These are phyloP conservation scores for Antheraea assamensis DNA, from an alignment of 2,888 invertebrate genomes.

Conservation along the genomic window DNA sequence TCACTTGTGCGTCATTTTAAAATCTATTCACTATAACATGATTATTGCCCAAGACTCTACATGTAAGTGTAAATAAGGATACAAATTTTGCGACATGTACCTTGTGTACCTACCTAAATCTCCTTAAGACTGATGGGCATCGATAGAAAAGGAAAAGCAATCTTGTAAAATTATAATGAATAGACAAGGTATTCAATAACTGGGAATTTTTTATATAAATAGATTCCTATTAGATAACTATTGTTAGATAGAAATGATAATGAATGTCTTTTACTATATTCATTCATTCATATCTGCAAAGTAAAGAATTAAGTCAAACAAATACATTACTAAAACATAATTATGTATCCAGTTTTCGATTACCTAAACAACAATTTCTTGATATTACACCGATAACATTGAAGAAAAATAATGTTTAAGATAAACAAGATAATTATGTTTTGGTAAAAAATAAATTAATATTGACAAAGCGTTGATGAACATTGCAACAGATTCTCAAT, in stretches of 20 bases:
- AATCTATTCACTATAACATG: neutral
- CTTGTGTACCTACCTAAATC: neutral
- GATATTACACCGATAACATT: neutral
- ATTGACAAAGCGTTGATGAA: slow-evolving; percentile 29
- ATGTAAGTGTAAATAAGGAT: neutral
- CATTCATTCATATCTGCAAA: too few relatives aligned
- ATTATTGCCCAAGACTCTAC: neutral
- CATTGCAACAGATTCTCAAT: slow-evolving; percentile 23
- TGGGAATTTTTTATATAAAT: neutral
- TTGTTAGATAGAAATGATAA: neutral
- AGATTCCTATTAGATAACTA: neutral
- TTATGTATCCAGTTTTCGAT: neutral
- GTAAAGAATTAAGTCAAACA: neutral
- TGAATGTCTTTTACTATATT: too few relatives aligned
- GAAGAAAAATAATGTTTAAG: neutral
- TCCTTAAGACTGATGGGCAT: neutral
- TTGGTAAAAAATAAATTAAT: slow-evolving; percentile 26
- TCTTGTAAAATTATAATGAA: neutral
- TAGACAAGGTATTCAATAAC: neutral
- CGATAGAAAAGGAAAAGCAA: neutral
- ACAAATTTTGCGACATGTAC: neutral
- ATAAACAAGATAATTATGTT: slow-evolving; percentile 15
- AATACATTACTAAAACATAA: neutral
- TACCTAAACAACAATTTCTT: neutral
- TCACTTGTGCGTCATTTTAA: neutral